These are phyloP conservation scores for Anisognathus igniventris DNA, from an alignment of 2,797 vertebrate genomes.

Conservation along the genomic window DNA sequence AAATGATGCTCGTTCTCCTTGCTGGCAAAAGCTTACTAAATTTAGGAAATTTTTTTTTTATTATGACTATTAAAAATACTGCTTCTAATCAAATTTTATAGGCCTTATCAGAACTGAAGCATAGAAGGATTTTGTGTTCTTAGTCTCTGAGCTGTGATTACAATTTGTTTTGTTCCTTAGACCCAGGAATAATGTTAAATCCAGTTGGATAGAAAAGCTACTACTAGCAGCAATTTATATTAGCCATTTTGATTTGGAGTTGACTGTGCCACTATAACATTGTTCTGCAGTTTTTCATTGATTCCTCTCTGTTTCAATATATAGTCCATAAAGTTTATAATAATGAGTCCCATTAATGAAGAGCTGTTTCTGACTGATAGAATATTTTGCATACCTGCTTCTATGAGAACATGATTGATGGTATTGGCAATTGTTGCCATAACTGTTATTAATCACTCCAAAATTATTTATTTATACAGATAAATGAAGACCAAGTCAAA, in stretches of 20 bases:
- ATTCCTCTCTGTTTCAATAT: background rate
- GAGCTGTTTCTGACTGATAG: background rate
- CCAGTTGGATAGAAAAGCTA: background rate
- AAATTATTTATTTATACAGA: conserved; percentile 76
- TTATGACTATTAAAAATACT: background rate
- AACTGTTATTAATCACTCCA: background rate
- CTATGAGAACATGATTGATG: background rate
- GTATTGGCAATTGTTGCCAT: background rate
- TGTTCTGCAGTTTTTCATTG: background rate
- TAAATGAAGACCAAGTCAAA: conserved; percentile 91
- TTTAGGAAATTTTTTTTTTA: background rate
- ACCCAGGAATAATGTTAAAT: background rate
- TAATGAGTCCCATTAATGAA: background rate
- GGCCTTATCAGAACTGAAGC: background rate
- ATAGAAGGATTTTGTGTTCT: background rate
- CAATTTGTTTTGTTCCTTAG: background rate
- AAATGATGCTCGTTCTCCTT: background rate
- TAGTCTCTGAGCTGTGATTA: background rate
- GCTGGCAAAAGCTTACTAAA: background rate
- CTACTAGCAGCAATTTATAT: background rate
- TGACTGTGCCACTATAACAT: background rate
- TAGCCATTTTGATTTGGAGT: background rate
- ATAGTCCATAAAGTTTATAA: background rate
- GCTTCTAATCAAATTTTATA: background rate
- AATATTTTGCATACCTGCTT: background rate